A percentile compares a stretch with the other conserved stretches of the same genome.
Conservation (phyloP, 2,797 vertebrate species). For the Vultur gryphus region DNA sequence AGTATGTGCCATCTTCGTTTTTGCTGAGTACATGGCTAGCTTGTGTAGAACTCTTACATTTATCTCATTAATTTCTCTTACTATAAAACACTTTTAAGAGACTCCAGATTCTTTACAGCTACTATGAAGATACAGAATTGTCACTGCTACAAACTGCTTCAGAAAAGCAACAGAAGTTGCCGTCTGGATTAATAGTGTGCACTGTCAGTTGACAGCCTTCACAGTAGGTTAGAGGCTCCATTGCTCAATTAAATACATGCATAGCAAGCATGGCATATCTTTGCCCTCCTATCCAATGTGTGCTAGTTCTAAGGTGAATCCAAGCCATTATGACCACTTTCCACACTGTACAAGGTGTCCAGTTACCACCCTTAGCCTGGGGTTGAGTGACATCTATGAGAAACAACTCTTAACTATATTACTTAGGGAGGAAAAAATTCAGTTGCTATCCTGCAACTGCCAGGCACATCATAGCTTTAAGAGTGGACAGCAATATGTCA, state of each 20-base stretch:
- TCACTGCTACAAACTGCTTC: neutral
- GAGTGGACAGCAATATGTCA: neutral
- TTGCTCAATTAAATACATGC: neutral
- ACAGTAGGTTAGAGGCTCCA: neutral
- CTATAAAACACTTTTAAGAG: neutral
- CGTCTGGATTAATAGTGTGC: neutral
- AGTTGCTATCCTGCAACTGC: neutral
- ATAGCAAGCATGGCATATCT: neutral
- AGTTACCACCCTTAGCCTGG: neutral
- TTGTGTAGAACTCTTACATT: neutral
- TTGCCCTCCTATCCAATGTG: neutral
- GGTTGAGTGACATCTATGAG: neutral
- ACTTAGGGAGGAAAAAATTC: neutral
- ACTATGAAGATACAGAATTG: neutral
- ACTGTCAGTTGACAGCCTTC: neutral
- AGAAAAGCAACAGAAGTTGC: neutral
- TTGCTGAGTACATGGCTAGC: neutral
- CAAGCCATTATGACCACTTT: neutral
- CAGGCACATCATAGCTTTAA: neutral
- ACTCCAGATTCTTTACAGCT: neutral
- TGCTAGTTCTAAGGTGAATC: neutral
- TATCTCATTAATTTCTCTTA: neutral
- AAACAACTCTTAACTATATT: neutral
- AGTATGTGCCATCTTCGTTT: neutral
- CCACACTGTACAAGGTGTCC: neutral